These are phyloP conservation scores for Siphlonurus alternatus DNA, from an alignment of 2,888 invertebrate species.

Conservation along the genomic window DNA sequence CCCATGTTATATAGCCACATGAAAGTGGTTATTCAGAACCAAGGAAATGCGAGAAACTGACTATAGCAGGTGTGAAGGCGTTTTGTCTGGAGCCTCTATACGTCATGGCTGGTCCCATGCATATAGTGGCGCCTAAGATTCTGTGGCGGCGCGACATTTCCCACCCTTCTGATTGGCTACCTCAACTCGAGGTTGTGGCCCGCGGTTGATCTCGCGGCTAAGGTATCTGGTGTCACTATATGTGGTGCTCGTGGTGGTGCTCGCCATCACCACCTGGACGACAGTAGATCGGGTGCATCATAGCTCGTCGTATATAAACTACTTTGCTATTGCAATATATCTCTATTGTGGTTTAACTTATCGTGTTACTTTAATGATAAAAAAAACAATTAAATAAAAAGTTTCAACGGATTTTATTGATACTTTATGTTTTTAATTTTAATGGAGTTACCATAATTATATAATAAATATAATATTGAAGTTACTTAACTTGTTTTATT, in stretches of 20 bases:
- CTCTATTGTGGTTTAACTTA: background rate
- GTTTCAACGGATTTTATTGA: too few species aligned
- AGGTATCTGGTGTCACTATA: background rate
- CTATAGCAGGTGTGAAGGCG: background rate
- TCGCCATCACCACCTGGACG: background rate
- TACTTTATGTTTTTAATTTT: too few species aligned
- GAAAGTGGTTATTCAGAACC: background rate
- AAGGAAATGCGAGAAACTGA: background rate
- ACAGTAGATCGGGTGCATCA: background rate
- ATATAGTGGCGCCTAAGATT: too few species aligned
- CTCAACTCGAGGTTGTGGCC: background rate
- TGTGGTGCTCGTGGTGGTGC: background rate
- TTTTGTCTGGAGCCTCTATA: too few species aligned
- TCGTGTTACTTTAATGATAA: too few species aligned
- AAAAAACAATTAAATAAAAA: too few species aligned
- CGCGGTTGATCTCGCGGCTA: background rate
- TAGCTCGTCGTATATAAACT: background rate
- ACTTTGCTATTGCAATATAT: background rate
- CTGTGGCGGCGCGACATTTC: background rate
- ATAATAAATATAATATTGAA: too few species aligned
- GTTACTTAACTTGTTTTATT: too few species aligned
- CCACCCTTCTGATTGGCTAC: background rate
- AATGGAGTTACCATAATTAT: too few species aligned
- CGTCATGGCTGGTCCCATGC: too few species aligned
- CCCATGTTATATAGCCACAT: too few species aligned